Conservation (phyloP, 92 coral and sea anemone genomes). For the Heteractis magnifica region DNA sequence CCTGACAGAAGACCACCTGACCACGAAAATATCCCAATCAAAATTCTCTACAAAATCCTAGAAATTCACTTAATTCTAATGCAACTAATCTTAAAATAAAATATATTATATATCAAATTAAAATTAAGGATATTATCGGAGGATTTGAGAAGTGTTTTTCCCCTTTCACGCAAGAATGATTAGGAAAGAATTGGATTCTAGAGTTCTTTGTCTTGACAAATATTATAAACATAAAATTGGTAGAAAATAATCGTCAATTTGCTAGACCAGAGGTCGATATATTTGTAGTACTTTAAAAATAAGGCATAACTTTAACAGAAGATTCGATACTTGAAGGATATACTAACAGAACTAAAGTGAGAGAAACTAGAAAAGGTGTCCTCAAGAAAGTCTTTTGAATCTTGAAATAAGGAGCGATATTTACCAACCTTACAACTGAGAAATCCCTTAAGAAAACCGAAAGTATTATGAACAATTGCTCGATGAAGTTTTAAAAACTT, state of each 20-base stretch:
- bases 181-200: conserved; percentile 6
- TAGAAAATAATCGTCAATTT: not conserved
- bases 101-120: not conserved
- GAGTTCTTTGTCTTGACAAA: conserved; percentile 22
- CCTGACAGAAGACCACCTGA: conserved; percentile 62
- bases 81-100: not conserved
- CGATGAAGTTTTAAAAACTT: not conserved
- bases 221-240: conserved; percentile 4
- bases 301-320: not conserved
- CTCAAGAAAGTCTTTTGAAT: not conserved
- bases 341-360: not conserved
- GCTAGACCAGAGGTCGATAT: not conserved
- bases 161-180: conserved; percentile 30
- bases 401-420: not conserved
- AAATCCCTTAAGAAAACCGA: not conserved
- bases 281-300: not conserved
- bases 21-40: conserved; percentile 34
- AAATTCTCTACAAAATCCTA: conserved; percentile 16
- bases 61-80: not conserved
- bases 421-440: not conserved
- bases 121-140: not conserved
- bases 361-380: conserved; percentile 1
- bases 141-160: conserved; percentile 1
- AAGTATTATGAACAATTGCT: not conserved
- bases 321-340: not conserved